Evolutionary conservation across 2,797 vertebrate genomes (phyloP), one percentile per base, ranked within the genome.

Genomic region (Lepilemur ruficaudatus): DNA sequence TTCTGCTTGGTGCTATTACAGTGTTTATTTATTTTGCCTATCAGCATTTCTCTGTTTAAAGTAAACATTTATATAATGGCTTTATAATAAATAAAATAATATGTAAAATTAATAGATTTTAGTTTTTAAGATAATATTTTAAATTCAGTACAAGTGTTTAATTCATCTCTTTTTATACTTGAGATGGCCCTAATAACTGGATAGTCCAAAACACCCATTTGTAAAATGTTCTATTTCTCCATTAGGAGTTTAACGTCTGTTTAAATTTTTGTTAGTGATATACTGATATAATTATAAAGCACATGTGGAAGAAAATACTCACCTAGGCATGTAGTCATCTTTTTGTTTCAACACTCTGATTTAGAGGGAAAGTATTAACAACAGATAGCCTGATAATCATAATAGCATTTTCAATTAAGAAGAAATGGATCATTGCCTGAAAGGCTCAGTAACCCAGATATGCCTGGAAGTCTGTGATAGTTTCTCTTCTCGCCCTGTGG

Each of bases 51-150:
- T 94, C 17, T 92, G 38, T 63, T 65, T 93, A 63, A 7, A 79
- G 48, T 82, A 83, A 92, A 81, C 20, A 85, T 61, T 48, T 28
- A 59, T 4, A 59, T 12, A 76, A n/a, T 65, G 46, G 5, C 8
- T 85, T 93, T 82, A 14, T 63, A 80, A 76, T 14, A 67, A 90
- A 15, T 11, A 81, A 83, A 55, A 14, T 73, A 87, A 83, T 14
- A 61, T 83, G 20, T 12, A 81, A 83, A 57, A 89, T n/a, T 89
- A 30, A 50, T 25, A 65, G 76, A 25, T 80, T 89, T 78, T 83
- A 30, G 14, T 67, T 83, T 57, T 79, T 57, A 95, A 85, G 48
- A 57, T 69, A 73, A 81, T 48, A 75, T 75, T 96, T 95, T 92
- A 92, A 79, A 84, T 81, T 86, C 48, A 67, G 8, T 22, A 12